These are phyloP conservation scores for Virgularia gustaviana DNA, from an alignment of 92 coral and sea anemone genomes.

Conservation along the genomic window DNA sequence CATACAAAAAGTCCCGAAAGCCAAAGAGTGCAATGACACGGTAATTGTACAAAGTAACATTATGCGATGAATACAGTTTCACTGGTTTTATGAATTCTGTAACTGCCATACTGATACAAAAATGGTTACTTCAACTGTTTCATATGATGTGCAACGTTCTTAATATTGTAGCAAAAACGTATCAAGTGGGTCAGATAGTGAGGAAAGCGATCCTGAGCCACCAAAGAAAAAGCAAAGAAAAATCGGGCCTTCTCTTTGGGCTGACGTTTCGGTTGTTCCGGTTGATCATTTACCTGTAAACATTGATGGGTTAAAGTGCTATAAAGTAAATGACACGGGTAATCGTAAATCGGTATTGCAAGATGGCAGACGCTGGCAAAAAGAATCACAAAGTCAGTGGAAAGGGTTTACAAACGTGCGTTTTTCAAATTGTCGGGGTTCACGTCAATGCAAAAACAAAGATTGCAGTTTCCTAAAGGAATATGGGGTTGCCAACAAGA, in stretches of 20 bases:
- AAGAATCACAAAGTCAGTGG: conserved; percentile 22
- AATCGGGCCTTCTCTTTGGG: conserved; percentile 19
- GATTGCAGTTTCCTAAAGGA: conserved; percentile 9
- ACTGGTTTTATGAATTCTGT: no score
- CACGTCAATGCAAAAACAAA: conserved; percentile 4
- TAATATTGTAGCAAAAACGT: background rate
- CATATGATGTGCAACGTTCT: no score
- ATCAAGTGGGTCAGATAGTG: background rate
- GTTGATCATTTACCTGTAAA: conserved; percentile 2
- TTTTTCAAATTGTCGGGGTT: conserved; percentile 18
- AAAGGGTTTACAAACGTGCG: conserved; percentile 8
- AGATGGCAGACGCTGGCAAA: conserved; percentile 28
- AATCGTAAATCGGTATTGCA: background rate
- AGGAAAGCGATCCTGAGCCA: background rate
- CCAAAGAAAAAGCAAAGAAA: background rate
- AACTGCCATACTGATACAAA: no score
- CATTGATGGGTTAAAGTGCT: conserved; percentile 10
- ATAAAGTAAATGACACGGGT: background rate
- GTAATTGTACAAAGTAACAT: no score
- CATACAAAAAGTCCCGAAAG: no score
- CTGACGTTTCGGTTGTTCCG: background rate
- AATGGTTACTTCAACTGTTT: no score
- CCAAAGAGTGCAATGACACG: no score
- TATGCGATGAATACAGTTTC: no score
- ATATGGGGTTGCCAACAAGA: conserved; percentile 1